Evolutionary conservation across 2,888 invertebrate genomes (phyloP), one percentile per base, ranked within the genome.

Genomic region (Parnassius apollo): DNA sequence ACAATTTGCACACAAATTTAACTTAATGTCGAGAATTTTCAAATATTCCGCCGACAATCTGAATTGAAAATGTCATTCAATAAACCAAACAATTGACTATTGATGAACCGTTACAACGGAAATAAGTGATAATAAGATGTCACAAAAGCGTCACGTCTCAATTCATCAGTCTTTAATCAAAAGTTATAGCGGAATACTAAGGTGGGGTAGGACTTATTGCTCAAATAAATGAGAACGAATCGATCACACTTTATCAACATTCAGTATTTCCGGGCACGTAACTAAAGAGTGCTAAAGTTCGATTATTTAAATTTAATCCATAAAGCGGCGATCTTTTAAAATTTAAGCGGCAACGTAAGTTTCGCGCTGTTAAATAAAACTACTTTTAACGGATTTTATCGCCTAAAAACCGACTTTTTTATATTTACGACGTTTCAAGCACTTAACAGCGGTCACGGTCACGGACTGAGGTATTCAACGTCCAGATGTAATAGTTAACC

Each of bases 81-180:
- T 18, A 18, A 18, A 18, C 18, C 18, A 25, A 48, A 57, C 46
- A 46, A 46, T n/a, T 46, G 3, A 3, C 3, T 4, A 11, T 46
- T 46, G n/a, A 46, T 57, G 48, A 13, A 49, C 22, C 1, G 42
- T 22, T 44, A 13, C 35, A 60, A 48, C 42, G 54, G 9, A 48
- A 54, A 55, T 60, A 35, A 35, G 35, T 61, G 52, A 62, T 57
- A 62, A 53, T 57, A 57, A 57, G 53, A 58, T 50, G 53, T 58
- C 57, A 42, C 53, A 57, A 53, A 57, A 57, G 53, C 57, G 57
- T 62, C 44, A 58, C 58, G 49, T 49, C 50, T 58, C 50, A 62
- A 62, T 62, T 62, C 58, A 57, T 62, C 53, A 54, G 54, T 49
- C 44, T 49, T 58, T 58, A 62, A 62, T 62, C 57, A 58, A 62